Base-by-base conservation (phyloP, 53 echinoderm and acorn worm genomes). In the Stichopus horrens region DNA sequence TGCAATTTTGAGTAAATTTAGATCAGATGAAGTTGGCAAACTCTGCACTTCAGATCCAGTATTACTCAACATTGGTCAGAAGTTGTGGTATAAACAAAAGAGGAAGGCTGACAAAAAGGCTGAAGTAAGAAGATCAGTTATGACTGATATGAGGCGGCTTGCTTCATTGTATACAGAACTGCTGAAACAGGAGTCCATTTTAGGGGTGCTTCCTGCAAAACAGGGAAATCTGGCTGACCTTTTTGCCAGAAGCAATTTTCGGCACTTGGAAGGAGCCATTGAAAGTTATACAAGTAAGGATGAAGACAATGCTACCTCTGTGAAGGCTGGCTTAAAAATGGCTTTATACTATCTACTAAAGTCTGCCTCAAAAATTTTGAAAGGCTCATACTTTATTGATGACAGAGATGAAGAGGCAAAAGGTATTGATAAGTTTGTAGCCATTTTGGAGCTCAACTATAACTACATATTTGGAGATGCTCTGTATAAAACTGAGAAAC, bases 131-230 rank as follows among this genome's bases (percentile, higher is more conserved):
- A 90, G 86, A 52, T 84, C 90, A 52, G 94, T 94, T 0, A 94
- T 94, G 94, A 79, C 92, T 14, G 86, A 86, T 56, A 92, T 94
- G 90, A 85, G 94, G 55, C 75, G 94, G 51, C 67, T 94, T 7
- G 88, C 83, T 20, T 6, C 63, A 13, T 88, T 95, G 63, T 93
- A 95, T 59, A 10, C 73, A 11, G 55, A 76, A 21, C 83, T 92
- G 76, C 6, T 66, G 20, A 73, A 81, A 58, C 60, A 77, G 37
- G 67, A 92, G 53, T 57, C 58, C 13, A 81, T 88, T 9, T 55
- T 88, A 14, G 86, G 89, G 66, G 37, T 74, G 21, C 16, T 66
- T 86, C 51, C 20, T 73, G 23, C 71, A 22, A 68, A 55, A 11
- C 21, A 88, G 19, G 91, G 93, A 18, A 84, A 82, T 74, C 79